Evolutionary conservation across 2,113 vertebrate genomes (phyloP).

Genomic region (Natator depressus): DNA sequence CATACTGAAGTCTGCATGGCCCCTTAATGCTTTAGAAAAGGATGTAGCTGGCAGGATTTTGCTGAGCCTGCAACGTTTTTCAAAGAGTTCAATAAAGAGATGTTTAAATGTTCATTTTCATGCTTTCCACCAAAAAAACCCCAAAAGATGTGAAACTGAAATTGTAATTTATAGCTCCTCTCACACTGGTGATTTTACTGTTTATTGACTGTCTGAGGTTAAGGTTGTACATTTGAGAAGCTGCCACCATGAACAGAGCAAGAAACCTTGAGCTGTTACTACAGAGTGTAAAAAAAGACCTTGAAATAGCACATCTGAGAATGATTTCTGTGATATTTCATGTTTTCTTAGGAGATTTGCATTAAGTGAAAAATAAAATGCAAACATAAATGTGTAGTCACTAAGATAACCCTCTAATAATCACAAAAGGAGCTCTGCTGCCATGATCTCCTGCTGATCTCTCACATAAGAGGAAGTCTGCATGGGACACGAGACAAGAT

Average conservation of each 20-base stretch:
- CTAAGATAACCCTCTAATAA: not conserved
- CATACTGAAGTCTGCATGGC: not conserved
- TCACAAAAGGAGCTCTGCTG: rapidly evolving
- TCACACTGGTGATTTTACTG: not conserved
- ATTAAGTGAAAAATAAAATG: not conserved
- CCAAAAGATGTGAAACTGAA: not conserved
- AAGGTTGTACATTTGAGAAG: not conserved
- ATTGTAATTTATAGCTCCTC: not conserved
- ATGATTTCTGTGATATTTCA: not conserved
- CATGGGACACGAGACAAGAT: rapidly evolving
- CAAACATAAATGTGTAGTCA: not conserved
- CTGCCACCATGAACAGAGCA: not conserved
- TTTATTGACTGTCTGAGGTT: not conserved
- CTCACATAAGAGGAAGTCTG: not conserved
- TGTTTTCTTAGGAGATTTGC: not conserved
- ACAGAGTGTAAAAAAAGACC: not conserved
- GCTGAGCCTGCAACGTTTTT: not conserved
- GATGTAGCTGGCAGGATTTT: not conserved
- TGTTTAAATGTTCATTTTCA: not conserved
- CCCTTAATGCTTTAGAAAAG: not conserved
- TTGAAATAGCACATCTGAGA: not conserved
- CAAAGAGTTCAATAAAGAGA: not conserved
- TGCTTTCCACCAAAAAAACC: not conserved
- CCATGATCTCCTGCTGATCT: not conserved
- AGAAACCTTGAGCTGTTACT: not conserved